Evolutionary conservation across 2,888 invertebrate species (phyloP), one percentile per base, ranked within the genome.

Genomic region (Tethea ocularis): DNA sequence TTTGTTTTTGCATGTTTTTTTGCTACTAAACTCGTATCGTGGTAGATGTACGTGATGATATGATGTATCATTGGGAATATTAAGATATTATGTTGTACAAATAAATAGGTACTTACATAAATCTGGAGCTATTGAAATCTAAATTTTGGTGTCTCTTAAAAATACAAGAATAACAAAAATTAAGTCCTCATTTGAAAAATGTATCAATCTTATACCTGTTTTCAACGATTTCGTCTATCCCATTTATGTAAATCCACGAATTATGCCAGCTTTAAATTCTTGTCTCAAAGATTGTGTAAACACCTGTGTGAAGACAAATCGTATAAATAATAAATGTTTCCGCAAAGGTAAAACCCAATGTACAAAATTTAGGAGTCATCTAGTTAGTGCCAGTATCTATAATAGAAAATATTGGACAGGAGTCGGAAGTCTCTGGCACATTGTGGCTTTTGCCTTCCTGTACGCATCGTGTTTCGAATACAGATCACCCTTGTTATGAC

Each of bases 391-490:
- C 13, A 72, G 69, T 80, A 77, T 79, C 82, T 84, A 86, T 88
- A 88, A 87, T 85, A 85, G 80, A 86, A 54, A 86, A 88, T 86
- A 87, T 86, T 80, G 82, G 81, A 83, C 82, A 84, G 72, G 78
- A 84, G 68, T 86, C 86, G 88, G 87, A 89, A 88, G 86, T 83
- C 80, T 75, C 77, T 80, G 84, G 82, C 87, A 88, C 84, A 82
- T 82, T 87, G 87, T 83, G 87, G 86, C 79, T 87, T 88, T 87
- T 84, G 87, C 88, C 86, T 88, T 88, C 90, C 87, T 83, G 79
- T 69, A 66, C 62, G 64, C 65, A 58, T 64, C 83, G 83, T 82
- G 87, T 63, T 68, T 74, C 74, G 90, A 87, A 91, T 90, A 86
- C 79, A 78, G 76, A 91, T 84, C 64, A 70, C 61, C 71, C 62